phyloP scores from a whole-genome alignment of 2,113 vertebrate genomes.

The Muntiacus muntjak region DNA sequence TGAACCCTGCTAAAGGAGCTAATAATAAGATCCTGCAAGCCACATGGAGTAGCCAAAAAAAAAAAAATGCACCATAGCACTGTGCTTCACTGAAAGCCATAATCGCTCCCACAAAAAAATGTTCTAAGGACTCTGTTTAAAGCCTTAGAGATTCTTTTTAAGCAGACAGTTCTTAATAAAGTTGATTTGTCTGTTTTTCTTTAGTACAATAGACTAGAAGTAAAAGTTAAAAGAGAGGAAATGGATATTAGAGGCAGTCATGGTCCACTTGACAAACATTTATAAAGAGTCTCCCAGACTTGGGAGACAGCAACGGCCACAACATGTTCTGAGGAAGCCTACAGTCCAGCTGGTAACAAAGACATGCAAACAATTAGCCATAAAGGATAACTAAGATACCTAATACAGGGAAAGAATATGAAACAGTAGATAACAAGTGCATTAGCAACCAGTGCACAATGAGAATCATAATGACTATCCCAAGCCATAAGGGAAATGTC shows the following conservation, averaged over 20 bases:
- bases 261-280: neutral
- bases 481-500: neutral
- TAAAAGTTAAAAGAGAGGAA: constrained; percentile 17
- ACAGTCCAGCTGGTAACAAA: neutral
- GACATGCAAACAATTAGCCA: neutral
- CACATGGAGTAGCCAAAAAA: neutral
- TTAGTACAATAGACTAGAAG: neutral
- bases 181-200: neutral
- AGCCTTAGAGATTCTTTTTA: neutral
- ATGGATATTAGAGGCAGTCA: neutral
- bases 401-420: neutral
- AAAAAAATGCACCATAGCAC: neutral
- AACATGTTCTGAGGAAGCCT: neutral
- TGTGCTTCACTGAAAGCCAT: neutral
- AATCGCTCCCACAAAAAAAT: neutral
- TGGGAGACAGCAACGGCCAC: neutral
- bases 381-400: neutral
- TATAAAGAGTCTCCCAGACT: neutral
- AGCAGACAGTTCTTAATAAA: neutral
- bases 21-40: neutral
- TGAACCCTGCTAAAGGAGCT: neutral
- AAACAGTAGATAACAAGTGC: neutral
- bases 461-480: neutral
- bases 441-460: neutral
- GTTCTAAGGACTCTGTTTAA: neutral